Base-by-base conservation (phyloP, 2,888 invertebrate genomes). In the Lamproptera curius region DNA sequence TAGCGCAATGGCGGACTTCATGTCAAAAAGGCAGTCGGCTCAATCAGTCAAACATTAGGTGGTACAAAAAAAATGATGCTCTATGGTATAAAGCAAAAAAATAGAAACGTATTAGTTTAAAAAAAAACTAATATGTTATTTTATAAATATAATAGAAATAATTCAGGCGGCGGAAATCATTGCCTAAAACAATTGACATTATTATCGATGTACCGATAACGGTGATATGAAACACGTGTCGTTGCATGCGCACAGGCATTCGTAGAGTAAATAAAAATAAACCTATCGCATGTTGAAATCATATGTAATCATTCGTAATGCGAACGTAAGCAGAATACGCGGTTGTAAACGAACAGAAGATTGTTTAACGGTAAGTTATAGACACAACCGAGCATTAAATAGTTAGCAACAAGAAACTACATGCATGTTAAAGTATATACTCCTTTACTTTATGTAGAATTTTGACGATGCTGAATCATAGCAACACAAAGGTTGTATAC, bases 191-290 rank as follows among this genome's bases (percentile, higher is more conserved):
- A n/a, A n/a, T n/a, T n/a, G n/a, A n/a, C n/a, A n/a, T n/a, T n/a
- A n/a, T n/a, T n/a, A 20, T 20, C 20, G 20, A 46, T 33, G 42
- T 35, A 37, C 38, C 35, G 35, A 45, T 45, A 23, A 23, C 36
- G 36, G 1, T n/a, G 33, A 23, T 42, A 42, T 39, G 62, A 68
- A 66, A 70, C 65, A 68, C 20, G 50, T 53, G 50, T 58, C 45
- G 52, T 56, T 55, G 54, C 40, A 54, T 48, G 41, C 50, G 53
- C 58, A 67, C 52, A 54, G 57, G 43, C 38, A 69, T 68, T 72
- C 74, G 70, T 62, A 65, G 54, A 59, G 60, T 65, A 63, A 62
- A 66, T 62, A 60, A 72, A 74, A 78, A 76, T 73, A 77, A 72
- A 76, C 70, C 52, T 64, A 6, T 58, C 62, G 63, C 63, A 66